Evolutionary conservation across 2,113 vertebrate genomes (phyloP).

Genomic region (Lasiurus cinereus): DNA sequence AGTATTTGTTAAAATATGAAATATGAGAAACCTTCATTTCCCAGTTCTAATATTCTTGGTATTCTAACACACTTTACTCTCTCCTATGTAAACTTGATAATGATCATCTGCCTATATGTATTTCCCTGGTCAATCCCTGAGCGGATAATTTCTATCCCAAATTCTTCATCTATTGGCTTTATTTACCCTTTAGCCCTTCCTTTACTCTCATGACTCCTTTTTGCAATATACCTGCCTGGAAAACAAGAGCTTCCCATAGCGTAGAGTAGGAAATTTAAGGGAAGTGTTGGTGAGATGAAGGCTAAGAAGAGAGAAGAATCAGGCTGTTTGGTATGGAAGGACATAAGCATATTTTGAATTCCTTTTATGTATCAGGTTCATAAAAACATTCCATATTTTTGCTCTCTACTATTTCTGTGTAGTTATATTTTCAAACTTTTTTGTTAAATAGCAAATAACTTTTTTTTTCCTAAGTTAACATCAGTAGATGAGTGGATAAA

Average conservation of each 20-base stretch:
- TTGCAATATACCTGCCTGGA: constrained; percentile 30
- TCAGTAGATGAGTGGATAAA: not conserved
- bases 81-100: not conserved
- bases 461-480: not conserved
- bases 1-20: constrained; percentile 19
- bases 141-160: not conserved
- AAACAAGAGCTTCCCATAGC: not conserved
- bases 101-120: not conserved
- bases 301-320: not conserved
- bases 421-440: not conserved
- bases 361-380: not conserved
- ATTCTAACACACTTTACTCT: constrained; percentile 2
- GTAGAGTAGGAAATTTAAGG: not conserved
- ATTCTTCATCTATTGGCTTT: not conserved
- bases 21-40: not conserved
- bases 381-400: not conserved
- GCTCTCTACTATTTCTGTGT: not conserved
- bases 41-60: not conserved
- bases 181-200: not conserved
- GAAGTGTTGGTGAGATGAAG: not conserved
- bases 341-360: not conserved
- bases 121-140: not conserved
- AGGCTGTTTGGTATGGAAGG: not conserved
- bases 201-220: not conserved
- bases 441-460: constrained; percentile 10